These are phyloP conservation scores for Drosophila prostipennis DNA, from an alignment of 2,888 invertebrate genomes.

Conservation along the genomic window DNA sequence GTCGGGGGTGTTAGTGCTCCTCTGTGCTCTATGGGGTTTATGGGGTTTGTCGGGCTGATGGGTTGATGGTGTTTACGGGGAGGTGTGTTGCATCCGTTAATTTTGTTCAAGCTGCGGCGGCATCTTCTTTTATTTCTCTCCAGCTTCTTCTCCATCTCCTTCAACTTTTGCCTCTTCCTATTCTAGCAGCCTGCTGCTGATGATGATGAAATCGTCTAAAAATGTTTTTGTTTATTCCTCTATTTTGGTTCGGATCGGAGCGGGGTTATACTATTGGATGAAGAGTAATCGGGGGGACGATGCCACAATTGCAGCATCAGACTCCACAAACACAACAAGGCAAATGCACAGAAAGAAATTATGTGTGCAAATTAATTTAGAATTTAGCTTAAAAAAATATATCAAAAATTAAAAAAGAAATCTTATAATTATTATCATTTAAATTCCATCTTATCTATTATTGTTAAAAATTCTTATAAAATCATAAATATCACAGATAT, in stretches of 20 bases:
- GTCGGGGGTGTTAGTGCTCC: background rate
- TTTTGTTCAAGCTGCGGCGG: conserved; percentile 10
- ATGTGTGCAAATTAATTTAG: background rate
- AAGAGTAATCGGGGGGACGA: background rate
- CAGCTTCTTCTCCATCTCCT: background rate
- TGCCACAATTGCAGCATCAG: conserved; percentile 22
- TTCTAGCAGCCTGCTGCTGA: conserved; percentile 7
- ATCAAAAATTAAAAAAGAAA: background rate
- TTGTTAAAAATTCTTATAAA: background rate
- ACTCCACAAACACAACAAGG: conserved; percentile 7
- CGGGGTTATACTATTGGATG: background rate
- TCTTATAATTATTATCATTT: background rate
- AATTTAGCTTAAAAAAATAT: background rate
- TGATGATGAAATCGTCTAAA: conserved; percentile 56
- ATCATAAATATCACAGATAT: background rate
- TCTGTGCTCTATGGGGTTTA: background rate
- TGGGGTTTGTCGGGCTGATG: background rate
- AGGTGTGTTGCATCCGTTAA: conserved; percentile 22
- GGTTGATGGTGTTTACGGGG: background rate
- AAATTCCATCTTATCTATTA: too few relatives aligned
- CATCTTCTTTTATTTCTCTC: conserved; percentile 4
- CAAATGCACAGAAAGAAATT: conserved; percentile 1
- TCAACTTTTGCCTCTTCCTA: background rate
- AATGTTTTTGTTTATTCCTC: conserved; percentile 61
- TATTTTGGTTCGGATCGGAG: conserved; percentile 18